Evolutionary conservation across 2,797 vertebrate species (phyloP), one percentile per base, ranked within the genome.

Genomic region (Propithecus perrieri): DNA sequence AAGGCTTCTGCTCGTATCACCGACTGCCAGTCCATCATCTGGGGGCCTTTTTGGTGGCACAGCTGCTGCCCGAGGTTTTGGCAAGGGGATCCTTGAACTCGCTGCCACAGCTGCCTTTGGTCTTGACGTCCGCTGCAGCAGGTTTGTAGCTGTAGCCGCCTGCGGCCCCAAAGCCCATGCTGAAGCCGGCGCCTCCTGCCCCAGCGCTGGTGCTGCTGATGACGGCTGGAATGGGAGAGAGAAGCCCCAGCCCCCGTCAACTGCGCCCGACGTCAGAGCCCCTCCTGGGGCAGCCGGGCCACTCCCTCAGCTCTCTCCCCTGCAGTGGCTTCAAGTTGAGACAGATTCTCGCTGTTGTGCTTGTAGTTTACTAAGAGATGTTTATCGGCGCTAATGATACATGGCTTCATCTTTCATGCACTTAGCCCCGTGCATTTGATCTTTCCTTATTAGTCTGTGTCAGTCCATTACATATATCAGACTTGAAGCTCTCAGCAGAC

Each of bases 131-230:
- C 5, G 72, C 18, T 0, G 43, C 61, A 2, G 53, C 84, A 1
- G 95, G 89, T 80, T 96, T 97, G 46, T 96, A 97, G 96, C 76
- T 94, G 57, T 90, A 97, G 55, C 74, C 72, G 72, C 89, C 94
- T 0, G 91, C 79, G 67, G 96, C 4, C 0, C 98, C 96, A 14
- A 98, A 97, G 71, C 96, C 98, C 94, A 96, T 6, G 12, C 76
- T 95, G 91, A 98, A 97, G 76, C 96, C 97, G 5, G 95, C 67
- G 3, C 95, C 96, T 79, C 95, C 96, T 59, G 96, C 63, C 5
- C 91, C 96, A 0, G 78, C 30, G 2, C 63, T 88, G 7, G 91
- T 93, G 81, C 94, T 98, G 91, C 97, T 98, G 89, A 98, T 72
- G 71, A 98, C 91, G 0, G 98, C 98, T 98, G 83, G 2, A 65